phyloP scores from a whole-genome alignment of 2,113 vertebrate species.

The Labeo rohita region DNA sequence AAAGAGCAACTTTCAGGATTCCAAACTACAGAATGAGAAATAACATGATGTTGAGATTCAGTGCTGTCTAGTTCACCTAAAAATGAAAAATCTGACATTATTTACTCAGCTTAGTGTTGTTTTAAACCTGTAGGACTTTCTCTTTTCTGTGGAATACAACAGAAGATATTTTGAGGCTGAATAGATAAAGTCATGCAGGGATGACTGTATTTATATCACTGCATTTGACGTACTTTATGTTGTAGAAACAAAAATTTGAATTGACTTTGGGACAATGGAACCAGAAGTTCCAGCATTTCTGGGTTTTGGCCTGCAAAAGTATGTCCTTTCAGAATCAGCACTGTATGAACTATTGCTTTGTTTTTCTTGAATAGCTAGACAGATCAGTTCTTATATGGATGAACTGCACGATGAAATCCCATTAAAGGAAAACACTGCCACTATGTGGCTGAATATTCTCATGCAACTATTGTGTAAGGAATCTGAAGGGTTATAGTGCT shows the following conservation, averaged over 20 bases:
- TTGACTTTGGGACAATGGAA: background rate
- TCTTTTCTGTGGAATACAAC: background rate
- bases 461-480: background rate
- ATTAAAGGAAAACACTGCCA: constrained; percentile 70
- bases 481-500: background rate
- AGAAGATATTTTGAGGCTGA: background rate
- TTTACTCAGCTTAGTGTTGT: background rate
- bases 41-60: background rate
- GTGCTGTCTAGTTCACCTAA: background rate
- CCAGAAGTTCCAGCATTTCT: background rate
- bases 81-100: background rate
- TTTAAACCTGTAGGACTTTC: background rate
- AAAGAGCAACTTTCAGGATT: background rate
- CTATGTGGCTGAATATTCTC: constrained; percentile 63
- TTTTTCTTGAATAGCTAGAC: background rate
- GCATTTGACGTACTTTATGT: background rate
- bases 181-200: background rate
- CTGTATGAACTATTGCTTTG: background rate
- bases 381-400: background rate
- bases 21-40: background rate
- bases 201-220: background rate
- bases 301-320: background rate
- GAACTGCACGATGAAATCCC: background rate
- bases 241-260: background rate
- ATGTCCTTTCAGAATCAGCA: background rate